Conservation (phyloP, 2,888 invertebrate species). For the Cerceris ruficornis region DNA sequence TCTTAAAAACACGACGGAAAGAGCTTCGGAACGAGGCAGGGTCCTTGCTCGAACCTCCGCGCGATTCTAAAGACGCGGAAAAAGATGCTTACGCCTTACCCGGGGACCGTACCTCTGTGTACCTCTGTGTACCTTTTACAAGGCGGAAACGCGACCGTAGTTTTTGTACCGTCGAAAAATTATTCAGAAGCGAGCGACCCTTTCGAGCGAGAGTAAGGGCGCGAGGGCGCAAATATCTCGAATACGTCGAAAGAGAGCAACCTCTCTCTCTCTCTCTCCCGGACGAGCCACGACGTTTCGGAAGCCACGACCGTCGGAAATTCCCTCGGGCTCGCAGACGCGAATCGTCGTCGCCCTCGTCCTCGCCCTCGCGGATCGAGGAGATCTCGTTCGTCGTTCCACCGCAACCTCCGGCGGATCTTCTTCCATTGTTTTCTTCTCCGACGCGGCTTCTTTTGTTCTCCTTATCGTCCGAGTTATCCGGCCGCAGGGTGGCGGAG, state of each 20-base stretch:
- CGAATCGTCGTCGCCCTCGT: too few relatives aligned
- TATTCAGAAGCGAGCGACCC: too few relatives aligned
- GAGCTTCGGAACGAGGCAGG: not conserved
- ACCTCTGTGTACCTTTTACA: not conserved
- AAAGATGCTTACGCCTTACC: slow-evolving; percentile 10
- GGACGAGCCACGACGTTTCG: too few relatives aligned
- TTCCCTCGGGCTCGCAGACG: too few relatives aligned
- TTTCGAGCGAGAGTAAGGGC: too few relatives aligned
- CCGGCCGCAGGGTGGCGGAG: slow-evolving; percentile 61
- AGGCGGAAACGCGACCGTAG: not conserved
- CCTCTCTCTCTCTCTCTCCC: too few relatives aligned
- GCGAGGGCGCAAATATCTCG: too few relatives aligned
- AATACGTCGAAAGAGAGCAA: too few relatives aligned
- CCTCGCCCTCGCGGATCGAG: too few relatives aligned
- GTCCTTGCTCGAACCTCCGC: not conserved
- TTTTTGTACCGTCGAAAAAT: too few relatives aligned
- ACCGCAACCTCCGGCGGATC: slow-evolving; percentile 44
- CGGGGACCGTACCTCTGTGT: not conserved
- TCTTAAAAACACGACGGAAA: not conserved
- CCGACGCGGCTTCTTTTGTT: slow-evolving; percentile 70
- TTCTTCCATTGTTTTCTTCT: slow-evolving; percentile 60
- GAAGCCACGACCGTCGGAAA: too few relatives aligned
- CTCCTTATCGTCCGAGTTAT: slow-evolving; percentile 74
- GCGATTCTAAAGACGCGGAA: slow-evolving; percentile 21
- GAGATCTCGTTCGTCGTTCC: slow-evolving; percentile 22